Conservation (phyloP, 2,888 invertebrate species). For the Microctonus brassicae region DNA sequence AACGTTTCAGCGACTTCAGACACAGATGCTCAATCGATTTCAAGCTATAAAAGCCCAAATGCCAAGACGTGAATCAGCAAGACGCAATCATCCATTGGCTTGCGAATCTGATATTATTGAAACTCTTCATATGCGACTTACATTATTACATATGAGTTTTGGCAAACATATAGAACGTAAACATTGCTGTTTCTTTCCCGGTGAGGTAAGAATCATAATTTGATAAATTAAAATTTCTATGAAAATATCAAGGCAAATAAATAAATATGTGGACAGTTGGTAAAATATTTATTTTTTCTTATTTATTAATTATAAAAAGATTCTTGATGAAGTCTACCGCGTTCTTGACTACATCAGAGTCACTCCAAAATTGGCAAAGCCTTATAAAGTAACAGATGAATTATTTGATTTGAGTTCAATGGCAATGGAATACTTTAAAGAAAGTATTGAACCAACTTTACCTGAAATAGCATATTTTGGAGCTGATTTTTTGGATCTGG, state of each 20-base stretch:
- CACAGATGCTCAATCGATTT: conserved; percentile 86
- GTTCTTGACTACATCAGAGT: conserved; percentile 87
- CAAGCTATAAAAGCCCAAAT: conserved; percentile 91
- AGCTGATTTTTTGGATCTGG: conserved; percentile 85
- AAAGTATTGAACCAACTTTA: conserved; percentile 89
- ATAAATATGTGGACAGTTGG: background rate
- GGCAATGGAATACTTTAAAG: conserved; percentile 98
- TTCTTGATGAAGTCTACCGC: conserved; percentile 91
- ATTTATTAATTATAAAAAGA: conserved; percentile 70
- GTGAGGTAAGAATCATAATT: conserved; percentile 83
- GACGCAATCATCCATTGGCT: conserved; percentile 90
- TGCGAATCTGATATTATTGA: conserved; percentile 94
- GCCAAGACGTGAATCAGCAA: conserved; percentile 91
- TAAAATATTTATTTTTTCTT: conserved; percentile 4
- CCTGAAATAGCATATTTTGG: conserved; percentile 91
- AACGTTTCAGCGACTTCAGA: conserved; percentile 88
- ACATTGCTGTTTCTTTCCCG: conserved; percentile 95
- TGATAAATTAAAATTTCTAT: too few species aligned
- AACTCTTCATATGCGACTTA: conserved; percentile 92
- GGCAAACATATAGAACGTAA: conserved; percentile 94
- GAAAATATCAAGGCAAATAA: background rate
- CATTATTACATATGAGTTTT: conserved; percentile 92
- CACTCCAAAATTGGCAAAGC: conserved; percentile 85
- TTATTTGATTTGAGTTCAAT: conserved; percentile 94
- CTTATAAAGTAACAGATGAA: conserved; percentile 94